Base-by-base conservation (phyloP, 2,888 invertebrate species). In the Mellilla xanthometata region DNA sequence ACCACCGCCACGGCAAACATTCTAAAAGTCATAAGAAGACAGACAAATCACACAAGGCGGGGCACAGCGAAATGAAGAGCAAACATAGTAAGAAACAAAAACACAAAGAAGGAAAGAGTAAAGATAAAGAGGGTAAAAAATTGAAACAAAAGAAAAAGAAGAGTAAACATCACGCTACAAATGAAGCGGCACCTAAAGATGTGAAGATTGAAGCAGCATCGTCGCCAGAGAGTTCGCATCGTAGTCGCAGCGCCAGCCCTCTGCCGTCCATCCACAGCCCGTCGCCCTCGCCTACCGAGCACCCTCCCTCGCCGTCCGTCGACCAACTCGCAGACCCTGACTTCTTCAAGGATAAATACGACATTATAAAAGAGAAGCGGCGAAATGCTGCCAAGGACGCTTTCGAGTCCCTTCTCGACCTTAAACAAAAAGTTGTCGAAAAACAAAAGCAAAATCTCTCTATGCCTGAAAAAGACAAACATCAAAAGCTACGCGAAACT, bases 361-460 rank as follows among this genome's bases (percentile, higher is more conserved):
- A 93, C 60, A 86, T 91, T 67, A 91, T 91, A 48, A 90, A 94
- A 74, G 91, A 93, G 75, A 76, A 93, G 54, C 68, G 93, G 62
- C 86, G 90, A 68, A 78, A 92, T 61, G 81, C 91, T 28, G 82
- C 81, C 12, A 81, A 84, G 58, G 84, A 86, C 54, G 82, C 87
- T 9, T 87, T 85, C 79, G 85, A 90, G 50, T 83, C 89, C 12
- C 72, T 90, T 2, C 76, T 87, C 53, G 87, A 86, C 47, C 74
- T 76, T 29, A 91, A 91, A 62, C 82, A 81, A 50, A 87, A 87
- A 60, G 64, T 76, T 45, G 70, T 63, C 43, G 85, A 81, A 38
- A 85, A 84, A 66, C 77, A 78, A 61, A 81, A 79, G 60, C 73
- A 77, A 53, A 81, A 78, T 60, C 54, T 78, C 12, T 62, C 72